Evolutionary conservation across 2,113 vertebrate genomes (phyloP), one percentile per base, ranked within the genome.

Genomic region (Zapornia atra): DNA sequence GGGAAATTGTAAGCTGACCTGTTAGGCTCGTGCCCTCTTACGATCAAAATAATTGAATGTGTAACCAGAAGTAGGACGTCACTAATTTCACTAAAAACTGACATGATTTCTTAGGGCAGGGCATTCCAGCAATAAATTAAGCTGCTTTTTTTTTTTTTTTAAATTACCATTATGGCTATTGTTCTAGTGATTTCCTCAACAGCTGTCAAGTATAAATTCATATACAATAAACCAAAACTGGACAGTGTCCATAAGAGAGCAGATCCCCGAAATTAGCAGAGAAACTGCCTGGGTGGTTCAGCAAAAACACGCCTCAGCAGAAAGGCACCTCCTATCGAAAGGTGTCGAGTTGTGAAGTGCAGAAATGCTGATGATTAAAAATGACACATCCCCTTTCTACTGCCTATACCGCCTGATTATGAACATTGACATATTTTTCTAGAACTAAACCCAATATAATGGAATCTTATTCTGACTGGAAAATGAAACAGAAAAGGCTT

Each of bases 401-500:
- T 57, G 81, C 56, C 63, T 84, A 5, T 72, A 34, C 5, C 81
- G 53, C 40, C 64, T 36, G 34, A 54, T 56, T 84, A 80, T 33
- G 81, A 94, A 73, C n/a, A 83, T 9, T 4, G 6, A 82, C 22
- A 25, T 72, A 59, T 76, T 82, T 68, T 84, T 92, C 70, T 84
- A 73, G 79, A 68, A 59, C 50, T 85, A 46, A 70, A 40, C 50
- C 24, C 34, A 68, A 86, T 71, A 56, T 13, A 79, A 88, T 48
- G 26, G 38, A 80, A 90, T 70, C 85, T 90, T 82, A 61, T 46
- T 96, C 77, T 95, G 84, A 91, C n/a, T 73, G 33, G 63, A 76
- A 93, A 88, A 87, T 15, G 79, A 93, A 96, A 95, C 63, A 94
- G 90, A 95, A 85, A 90, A 88, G 63, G 8, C 65, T 71, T 65